Evolutionary conservation across 2,888 invertebrate genomes (phyloP).

Genomic region (Microctonus hyperodae): DNA sequence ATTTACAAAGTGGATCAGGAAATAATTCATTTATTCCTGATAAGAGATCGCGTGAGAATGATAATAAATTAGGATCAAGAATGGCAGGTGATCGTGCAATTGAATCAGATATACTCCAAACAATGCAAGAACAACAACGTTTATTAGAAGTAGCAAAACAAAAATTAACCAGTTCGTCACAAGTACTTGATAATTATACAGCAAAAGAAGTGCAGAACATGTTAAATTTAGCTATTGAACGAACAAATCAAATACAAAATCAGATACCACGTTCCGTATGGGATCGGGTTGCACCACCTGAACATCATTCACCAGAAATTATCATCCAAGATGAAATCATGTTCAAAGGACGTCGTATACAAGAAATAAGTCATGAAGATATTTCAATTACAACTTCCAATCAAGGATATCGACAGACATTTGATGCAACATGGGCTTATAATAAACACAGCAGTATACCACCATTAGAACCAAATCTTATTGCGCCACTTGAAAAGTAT

Average conservation of each 20-base stretch:
- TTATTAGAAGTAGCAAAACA: conserved; percentile 54
- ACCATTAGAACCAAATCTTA: conserved; percentile 42
- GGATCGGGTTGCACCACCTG: conserved; percentile 59
- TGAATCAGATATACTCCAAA: conserved; percentile 52
- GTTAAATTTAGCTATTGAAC: conserved; percentile 56
- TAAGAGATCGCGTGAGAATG: conserved; percentile 47
- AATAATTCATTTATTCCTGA: conserved; percentile 46
- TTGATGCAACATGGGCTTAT: conserved; percentile 17
- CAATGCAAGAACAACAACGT: conserved; percentile 54
- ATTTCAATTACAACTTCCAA: conserved; percentile 53
- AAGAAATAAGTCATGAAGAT: conserved; percentile 50
- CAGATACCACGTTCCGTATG: conserved; percentile 59
- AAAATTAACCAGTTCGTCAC: conserved; percentile 47
- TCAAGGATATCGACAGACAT: conserved; percentile 39
- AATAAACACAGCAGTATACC: conserved; percentile 26
- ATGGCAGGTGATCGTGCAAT: conserved; percentile 46
- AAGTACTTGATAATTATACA: conserved; percentile 50
- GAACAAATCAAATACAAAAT: conserved; percentile 57
- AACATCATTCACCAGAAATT: conserved; percentile 32
- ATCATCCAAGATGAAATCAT: conserved; percentile 14
- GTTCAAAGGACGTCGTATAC: conserved; percentile 50
- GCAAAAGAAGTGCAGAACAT: conserved; percentile 58
- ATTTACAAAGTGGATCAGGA: conserved; percentile 31
- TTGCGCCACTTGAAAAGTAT: conserved; percentile 34
- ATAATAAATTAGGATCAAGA: conserved; percentile 50